These are phyloP conservation scores for Calyptommatus sinebrachiatus DNA, from an alignment of 2,113 vertebrate species.

Conservation along the genomic window DNA sequence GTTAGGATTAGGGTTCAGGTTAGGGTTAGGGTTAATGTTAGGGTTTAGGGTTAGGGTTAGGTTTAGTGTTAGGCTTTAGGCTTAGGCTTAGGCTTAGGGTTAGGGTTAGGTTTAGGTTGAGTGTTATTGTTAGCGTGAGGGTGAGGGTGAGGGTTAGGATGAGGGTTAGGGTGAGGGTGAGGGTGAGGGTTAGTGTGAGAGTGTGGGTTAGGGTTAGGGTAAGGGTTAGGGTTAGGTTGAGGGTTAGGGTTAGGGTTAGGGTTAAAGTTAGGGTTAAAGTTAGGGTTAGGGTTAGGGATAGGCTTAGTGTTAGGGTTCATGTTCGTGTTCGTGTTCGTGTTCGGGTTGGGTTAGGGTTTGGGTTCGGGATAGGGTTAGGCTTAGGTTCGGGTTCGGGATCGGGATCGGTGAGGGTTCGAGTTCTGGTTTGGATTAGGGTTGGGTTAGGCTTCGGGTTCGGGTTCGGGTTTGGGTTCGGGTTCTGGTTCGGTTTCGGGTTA, in stretches of 20 bases:
- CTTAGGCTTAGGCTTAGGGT: conserved; percentile 31
- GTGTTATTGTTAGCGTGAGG: conserved; percentile 18
- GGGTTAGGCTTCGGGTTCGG: not conserved
- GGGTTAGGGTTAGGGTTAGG: not conserved
- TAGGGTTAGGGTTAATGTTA: conserved; percentile 28
- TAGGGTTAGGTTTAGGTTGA: not conserved
- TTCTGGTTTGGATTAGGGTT: not conserved
- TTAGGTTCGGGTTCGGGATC: too few species aligned
- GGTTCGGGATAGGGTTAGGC: conserved; percentile 26
- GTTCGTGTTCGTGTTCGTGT: too few species aligned
- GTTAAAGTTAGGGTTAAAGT: conserved; percentile 33
- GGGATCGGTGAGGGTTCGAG: conserved; percentile 2
- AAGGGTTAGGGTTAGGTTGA: not conserved
- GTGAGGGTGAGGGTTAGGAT: conserved; percentile 24
- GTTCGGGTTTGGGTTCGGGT: not conserved
- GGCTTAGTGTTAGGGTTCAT: conserved; percentile 35
- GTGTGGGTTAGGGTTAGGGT: conserved; percentile 31
- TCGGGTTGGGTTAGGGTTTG: conserved; percentile 8
- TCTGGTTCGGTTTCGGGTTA: conserved; percentile 17
- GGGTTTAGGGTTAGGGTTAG: too few species aligned
- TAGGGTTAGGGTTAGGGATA: conserved; percentile 28
- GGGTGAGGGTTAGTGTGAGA: conserved; percentile 11
- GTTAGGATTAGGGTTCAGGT: conserved; percentile 23
- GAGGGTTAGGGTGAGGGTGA: not conserved
- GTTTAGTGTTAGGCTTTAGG: too few species aligned